phyloP scores from a whole-genome alignment of 1,140 invertebrate species.

The Rhyacophila brunnea region DNA sequence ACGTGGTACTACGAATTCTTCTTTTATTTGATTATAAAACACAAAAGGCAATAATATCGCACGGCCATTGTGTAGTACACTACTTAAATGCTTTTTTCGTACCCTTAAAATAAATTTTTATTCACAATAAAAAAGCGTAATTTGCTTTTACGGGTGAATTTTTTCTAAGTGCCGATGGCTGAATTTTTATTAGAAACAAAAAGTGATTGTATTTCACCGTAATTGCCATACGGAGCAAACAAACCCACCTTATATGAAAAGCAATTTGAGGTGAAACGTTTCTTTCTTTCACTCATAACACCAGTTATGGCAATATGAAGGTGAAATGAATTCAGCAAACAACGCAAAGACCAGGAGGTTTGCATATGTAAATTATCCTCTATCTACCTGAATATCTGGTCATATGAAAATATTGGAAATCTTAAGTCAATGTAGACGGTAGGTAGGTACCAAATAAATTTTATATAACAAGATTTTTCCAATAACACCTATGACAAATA shows the following conservation, averaged over 20 bases:
- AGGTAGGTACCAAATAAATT: too few species aligned
- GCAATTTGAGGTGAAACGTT: not conserved
- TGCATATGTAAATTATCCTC: constrained; percentile 5
- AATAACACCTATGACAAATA: too few species aligned
- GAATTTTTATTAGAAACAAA: constrained; percentile 24
- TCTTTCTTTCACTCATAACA: not conserved
- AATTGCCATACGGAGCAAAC: constrained; percentile 10
- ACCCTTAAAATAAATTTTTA: too few species aligned
- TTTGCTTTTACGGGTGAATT: too few species aligned
- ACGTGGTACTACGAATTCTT: too few species aligned
- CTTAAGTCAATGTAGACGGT: not conserved
- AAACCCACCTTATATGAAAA: not conserved
- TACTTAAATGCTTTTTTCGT: too few species aligned
- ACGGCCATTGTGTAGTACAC: too few species aligned
- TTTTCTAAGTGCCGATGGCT: constrained; percentile 3
- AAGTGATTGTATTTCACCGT: constrained; percentile 28
- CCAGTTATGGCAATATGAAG: constrained; percentile 8
- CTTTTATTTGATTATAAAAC: too few species aligned
- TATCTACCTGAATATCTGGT: not conserved
- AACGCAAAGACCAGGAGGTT: not conserved
- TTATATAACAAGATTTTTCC: too few species aligned
- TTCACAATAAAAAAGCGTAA: too few species aligned
- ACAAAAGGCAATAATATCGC: too few species aligned
- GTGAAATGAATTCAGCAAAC: constrained; percentile 8
- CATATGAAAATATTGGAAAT: not conserved